Conservation (phyloP, 2,797 vertebrate genomes). For the Ceyx erithaca region DNA sequence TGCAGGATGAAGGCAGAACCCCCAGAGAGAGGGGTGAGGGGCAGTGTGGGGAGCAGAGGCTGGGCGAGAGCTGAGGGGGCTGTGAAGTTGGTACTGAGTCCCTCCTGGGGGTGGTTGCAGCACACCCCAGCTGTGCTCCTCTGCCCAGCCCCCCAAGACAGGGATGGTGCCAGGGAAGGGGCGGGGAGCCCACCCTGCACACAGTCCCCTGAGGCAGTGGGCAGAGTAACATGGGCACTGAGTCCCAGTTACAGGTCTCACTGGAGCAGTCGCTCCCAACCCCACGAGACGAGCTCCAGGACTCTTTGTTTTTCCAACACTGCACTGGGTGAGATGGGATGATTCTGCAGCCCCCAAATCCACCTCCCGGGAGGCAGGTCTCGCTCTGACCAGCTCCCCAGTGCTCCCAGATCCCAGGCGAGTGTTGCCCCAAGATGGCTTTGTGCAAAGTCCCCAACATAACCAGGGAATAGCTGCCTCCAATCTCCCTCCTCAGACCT, state of each 20-base stretch:
- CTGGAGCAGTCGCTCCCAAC: background rate
- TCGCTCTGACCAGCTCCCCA: background rate
- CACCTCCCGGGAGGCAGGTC: background rate
- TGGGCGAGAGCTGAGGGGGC: background rate
- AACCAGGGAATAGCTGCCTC: background rate
- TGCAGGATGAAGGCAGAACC: background rate
- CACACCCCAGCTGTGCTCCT: background rate
- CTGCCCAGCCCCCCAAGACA: background rate
- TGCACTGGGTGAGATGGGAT: background rate
- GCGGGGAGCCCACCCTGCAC: background rate
- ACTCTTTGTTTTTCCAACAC: background rate
- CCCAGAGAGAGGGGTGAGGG: accelerated
- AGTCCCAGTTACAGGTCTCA: background rate
- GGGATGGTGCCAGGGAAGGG: background rate
- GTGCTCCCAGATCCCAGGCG: background rate
- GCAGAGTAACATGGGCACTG: background rate
- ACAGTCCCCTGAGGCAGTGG: background rate
- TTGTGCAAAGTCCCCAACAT: background rate
- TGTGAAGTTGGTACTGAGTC: background rate
- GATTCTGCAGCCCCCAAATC: background rate
- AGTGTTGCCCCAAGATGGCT: background rate
- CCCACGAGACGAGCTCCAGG: background rate
- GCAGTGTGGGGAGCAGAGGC: accelerated
- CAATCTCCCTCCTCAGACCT: background rate
- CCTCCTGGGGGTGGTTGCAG: background rate